Evolutionary conservation across 2,113 vertebrate species (phyloP).

Genomic region (Pachyramphus minor): DNA sequence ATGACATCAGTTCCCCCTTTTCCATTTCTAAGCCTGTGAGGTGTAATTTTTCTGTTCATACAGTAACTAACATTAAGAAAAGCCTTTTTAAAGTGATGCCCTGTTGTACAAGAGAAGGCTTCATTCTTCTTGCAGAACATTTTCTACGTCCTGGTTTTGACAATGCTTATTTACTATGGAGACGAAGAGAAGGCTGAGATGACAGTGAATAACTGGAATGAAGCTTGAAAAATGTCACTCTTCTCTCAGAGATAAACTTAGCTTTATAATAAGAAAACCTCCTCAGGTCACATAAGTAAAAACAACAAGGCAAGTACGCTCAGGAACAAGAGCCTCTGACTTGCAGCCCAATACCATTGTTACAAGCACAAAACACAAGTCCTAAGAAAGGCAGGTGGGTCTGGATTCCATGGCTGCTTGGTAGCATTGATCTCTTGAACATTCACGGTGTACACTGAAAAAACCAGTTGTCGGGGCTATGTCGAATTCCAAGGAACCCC

Average conservation of each 20-base stretch:
- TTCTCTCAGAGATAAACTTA: not conserved
- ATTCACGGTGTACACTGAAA: not conserved
- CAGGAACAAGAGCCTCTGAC: not conserved
- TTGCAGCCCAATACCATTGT: not conserved
- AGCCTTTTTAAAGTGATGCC: not conserved
- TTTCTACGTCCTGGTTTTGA: not conserved
- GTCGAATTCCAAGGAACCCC: not conserved
- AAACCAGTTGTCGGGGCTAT: not conserved
- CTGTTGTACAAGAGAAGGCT: not conserved
- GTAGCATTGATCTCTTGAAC: not conserved
- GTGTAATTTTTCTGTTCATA: not conserved
- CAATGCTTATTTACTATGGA: not conserved
- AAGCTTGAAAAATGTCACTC: not conserved
- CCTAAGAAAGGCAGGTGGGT: not conserved
- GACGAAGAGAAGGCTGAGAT: not conserved
- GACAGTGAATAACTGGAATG: not conserved
- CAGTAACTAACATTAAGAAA: not conserved
- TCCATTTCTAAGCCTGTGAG: not conserved
- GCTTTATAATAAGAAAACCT: not conserved
- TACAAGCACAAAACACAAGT: not conserved
- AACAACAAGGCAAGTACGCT: not conserved
- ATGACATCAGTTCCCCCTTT: not conserved
- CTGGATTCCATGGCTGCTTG: not conserved
- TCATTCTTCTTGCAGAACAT: not conserved
- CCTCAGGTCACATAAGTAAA: not conserved